phyloP scores from a whole-genome alignment of 1,140 invertebrate genomes.

The Condylostylus longicornis region DNA sequence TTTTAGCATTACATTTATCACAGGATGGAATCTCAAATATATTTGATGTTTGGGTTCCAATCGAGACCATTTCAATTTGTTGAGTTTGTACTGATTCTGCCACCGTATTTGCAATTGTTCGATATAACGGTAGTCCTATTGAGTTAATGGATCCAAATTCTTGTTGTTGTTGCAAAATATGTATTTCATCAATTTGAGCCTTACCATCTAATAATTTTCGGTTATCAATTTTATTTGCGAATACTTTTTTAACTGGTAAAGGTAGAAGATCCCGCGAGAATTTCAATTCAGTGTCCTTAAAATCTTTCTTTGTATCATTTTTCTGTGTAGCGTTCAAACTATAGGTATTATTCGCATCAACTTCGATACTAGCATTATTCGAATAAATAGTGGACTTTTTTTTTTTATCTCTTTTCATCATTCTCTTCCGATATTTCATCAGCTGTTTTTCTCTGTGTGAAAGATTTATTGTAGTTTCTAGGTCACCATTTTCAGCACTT shows the following conservation, averaged over 20 bases:
- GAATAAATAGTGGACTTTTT: slow-evolving; percentile 6
- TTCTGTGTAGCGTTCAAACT: background rate
- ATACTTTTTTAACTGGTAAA: too few species aligned
- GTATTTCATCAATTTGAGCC: background rate
- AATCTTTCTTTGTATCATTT: background rate
- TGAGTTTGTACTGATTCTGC: slow-evolving; percentile 5
- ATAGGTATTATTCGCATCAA: too few species aligned
- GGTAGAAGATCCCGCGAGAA: background rate
- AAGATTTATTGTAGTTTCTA: slow-evolving; percentile 3
- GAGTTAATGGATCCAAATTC: slow-evolving; percentile 4
- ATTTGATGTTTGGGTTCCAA: slow-evolving; percentile 24
- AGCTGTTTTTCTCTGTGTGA: slow-evolving; percentile 27
- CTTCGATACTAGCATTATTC: slow-evolving; percentile 4
- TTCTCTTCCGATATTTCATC: slow-evolving; percentile 28
- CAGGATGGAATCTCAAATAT: slow-evolving; percentile 11
- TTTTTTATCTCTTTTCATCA: slow-evolving; percentile 25
- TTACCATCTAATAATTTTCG: slow-evolving; percentile 10
- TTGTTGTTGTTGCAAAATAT: slow-evolving; percentile 3
- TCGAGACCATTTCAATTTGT: slow-evolving; percentile 27
- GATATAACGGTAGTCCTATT: slow-evolving; percentile 4
- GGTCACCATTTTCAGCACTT: background rate
- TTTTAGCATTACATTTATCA: slow-evolving; percentile 24
- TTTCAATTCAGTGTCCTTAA: background rate
- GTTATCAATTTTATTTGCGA: too few species aligned
- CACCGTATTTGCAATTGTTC: background rate